Base-by-base conservation (phyloP, 2,888 invertebrate species). In the Eledone cirrhosa region DNA sequence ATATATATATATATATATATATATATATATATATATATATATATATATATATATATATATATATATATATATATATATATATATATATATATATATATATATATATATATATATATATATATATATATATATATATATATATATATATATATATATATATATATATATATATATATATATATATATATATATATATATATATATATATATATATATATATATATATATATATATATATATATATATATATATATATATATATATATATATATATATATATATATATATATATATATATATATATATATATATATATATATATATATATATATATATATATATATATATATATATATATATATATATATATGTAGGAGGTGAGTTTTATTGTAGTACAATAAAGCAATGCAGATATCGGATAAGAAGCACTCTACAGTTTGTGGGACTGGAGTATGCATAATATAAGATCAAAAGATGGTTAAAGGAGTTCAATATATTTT, bases 51-150 rank as follows among this genome's bases (percentile, higher is more conserved):
- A 16, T 63, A 63, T 63, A 22, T 63, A 63, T 63, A 22, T 63
- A 63, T 63, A 63, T 63, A 63, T 63, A 63, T 63, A 24, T 63
- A 63, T 63, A 22, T 63, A 63, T 63, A 63, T 63, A 63, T 63
- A 63, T 63, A 63, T 63, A 11, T 63, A 63, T 63, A 63, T 63
- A 63, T 63, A 63, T 63, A 63, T 63, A 63, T 63, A 63, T 63
- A 16, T 63, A 63, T 63, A 22, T 63, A 63, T 63, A 63, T 63
- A 63, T 63, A 63, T 63, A 63, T 63, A 63, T 63, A 63, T 63
- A 8, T 63, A 63, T 63, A 63, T 63, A 22, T 63, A 63, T 63
- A 63, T 63, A 63, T 63, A 22, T 63, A 11, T 63, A 63, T 63
- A 63, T 63, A 63, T 63, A 63, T 63, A 63, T 63, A 63, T 63